Evolutionary conservation across 2,113 vertebrate species (phyloP), one percentile per base, ranked within the genome.

Genomic region (Oncorhynchus keta): DNA sequence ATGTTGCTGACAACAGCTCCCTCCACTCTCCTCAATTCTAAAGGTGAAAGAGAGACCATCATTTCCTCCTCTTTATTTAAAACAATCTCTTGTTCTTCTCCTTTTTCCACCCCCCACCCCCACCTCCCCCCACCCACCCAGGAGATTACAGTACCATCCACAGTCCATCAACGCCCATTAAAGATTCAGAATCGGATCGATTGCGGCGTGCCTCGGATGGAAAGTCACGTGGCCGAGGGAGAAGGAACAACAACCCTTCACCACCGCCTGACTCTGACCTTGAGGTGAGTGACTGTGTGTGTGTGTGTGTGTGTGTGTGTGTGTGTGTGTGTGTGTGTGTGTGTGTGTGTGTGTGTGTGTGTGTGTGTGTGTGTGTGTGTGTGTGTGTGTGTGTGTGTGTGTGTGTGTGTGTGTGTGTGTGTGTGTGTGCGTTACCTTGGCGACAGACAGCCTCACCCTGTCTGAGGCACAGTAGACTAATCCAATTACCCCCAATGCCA

Each of bases 191-290:
- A 82, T 97, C 97, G 16, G 97, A 99, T 82, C 95, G 98, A 94
- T 94, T 99, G 89, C 96, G 97, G 79, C 95, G 98, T 81, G 95
- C 95, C 85, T 96, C 97, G 64, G 98, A 99, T 92, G 97, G 97
- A 91, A 99, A 99, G 88, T 97, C 97, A 90, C 97, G 98, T 91
- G 98, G 98, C 73, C 94, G 98, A 90, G 98, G 98, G 84, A 96
- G 98, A 91, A 96, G 98, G 95, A 99, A 99, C 91, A 99, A 98
- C 89, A 99, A 99, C 90, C 98, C 98, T 87, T 99, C 97, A 83
- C 98, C 98, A 84, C 98, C 97, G 79, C 98, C 98, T 16, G 98
- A 99, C 93, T 99, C 97, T 90, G 98, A 99, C 90, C 96, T 99
- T 90, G 97, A 99, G 96, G 98, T 99, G 97, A 8, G 7, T 1